Conservation (phyloP, 1,140 invertebrate genomes). For the Diabrotica virgifera region DNA sequence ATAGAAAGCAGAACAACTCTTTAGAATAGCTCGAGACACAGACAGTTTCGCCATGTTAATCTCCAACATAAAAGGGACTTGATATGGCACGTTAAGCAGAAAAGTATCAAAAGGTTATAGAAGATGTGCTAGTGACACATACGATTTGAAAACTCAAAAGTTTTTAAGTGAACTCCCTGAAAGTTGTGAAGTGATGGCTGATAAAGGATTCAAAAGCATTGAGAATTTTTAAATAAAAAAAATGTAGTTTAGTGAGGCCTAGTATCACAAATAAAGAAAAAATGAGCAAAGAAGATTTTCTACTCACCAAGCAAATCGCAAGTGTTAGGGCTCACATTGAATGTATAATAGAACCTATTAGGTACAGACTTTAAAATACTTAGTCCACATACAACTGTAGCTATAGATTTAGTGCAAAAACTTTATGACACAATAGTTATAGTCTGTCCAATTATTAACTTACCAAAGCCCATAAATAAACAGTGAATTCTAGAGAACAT, state of each 20-base stretch:
- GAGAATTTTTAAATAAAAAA: too few relatives aligned
- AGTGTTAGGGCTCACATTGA: slow-evolving; percentile 41
- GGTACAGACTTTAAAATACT: slow-evolving; percentile 41
- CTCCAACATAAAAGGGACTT: background rate
- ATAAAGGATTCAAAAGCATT: too few relatives aligned
- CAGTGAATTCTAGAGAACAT: too few relatives aligned
- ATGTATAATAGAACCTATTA: slow-evolving; percentile 35
- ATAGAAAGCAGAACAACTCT: slow-evolving; percentile 45
- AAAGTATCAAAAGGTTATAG: too few relatives aligned
- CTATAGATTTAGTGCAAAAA: slow-evolving; percentile 29
- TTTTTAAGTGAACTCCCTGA: too few relatives aligned
- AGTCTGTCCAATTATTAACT: slow-evolving; percentile 38
- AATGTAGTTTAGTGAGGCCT: background rate
- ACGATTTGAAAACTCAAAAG: too few relatives aligned
- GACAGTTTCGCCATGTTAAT: too few relatives aligned
- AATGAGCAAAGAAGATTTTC: slow-evolving; percentile 34
- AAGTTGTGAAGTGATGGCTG: too few relatives aligned
- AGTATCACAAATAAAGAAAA: slow-evolving; percentile 7
- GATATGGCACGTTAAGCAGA: too few relatives aligned
- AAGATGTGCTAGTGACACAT: too few relatives aligned
- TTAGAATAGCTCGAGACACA: background rate
- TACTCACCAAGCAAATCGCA: slow-evolving; percentile 41
- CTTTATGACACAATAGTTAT: slow-evolving; percentile 38
- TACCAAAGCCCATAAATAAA: slow-evolving; percentile 28
- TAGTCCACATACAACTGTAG: slow-evolving; percentile 36